Conservation (phyloP, 2,888 invertebrate species). For the Eledona agricola region DNA sequence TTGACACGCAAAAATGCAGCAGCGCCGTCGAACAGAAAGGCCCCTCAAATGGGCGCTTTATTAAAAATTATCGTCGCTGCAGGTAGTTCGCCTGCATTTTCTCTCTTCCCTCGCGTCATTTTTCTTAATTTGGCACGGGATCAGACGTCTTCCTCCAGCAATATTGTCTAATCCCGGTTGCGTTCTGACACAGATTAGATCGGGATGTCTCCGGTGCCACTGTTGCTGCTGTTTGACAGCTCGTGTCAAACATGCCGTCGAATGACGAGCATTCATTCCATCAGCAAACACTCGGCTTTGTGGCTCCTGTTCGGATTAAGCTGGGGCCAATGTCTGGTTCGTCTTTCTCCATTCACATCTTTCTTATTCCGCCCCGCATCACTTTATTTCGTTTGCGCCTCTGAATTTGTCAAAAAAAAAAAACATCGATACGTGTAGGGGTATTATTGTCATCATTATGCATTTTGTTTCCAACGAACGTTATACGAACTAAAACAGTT, state of each 20-base stretch:
- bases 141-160: constrained; percentile 22
- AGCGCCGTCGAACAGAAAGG: too few species aligned
- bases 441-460: constrained; percentile 25
- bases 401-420: constrained; percentile 32
- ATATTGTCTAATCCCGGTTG: constrained; percentile 29
- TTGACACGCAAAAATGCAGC: constrained; percentile 1
- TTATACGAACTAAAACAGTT: too few species aligned
- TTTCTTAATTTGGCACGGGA: constrained; percentile 36
- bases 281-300: constrained; percentile 40
- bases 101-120: constrained; percentile 27
- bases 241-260: constrained; percentile 38
- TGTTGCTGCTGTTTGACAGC: constrained; percentile 34
- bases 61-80: too few species aligned
- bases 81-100: neutral
- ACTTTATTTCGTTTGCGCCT: constrained; percentile 37
- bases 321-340: constrained; percentile 25
- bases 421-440: constrained; percentile 25
- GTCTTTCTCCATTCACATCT: constrained; percentile 29
- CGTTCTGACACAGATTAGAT: constrained; percentile 35
- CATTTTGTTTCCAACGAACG: too few species aligned
- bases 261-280: constrained; percentile 38
- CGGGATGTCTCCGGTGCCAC: constrained; percentile 24
- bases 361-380: constrained; percentile 35
- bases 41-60: constrained; percentile 5
- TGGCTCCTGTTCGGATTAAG: constrained; percentile 38